These are phyloP conservation scores for Triops cancriformis DNA, from an alignment of 1,140 invertebrate species.

Conservation along the genomic window DNA sequence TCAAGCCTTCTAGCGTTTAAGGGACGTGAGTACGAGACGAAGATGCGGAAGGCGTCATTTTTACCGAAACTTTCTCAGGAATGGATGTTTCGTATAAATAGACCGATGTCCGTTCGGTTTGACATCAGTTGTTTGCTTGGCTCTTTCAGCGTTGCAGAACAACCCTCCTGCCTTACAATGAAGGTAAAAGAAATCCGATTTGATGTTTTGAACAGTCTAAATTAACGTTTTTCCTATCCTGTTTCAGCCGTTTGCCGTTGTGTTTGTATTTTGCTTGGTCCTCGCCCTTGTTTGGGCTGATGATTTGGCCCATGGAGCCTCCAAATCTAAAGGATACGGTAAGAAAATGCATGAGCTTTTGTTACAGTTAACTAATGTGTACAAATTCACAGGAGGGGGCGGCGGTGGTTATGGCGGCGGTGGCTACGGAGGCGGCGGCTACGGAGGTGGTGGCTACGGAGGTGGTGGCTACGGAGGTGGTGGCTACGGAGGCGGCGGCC, in stretches of 20 bases:
- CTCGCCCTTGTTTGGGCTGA: neutral
- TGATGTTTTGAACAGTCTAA: neutral
- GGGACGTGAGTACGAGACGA: neutral
- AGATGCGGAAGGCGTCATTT: neutral
- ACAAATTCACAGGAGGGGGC: neutral
- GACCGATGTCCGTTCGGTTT: neutral
- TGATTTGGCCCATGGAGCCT: neutral
- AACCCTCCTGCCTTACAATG: neutral
- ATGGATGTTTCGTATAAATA: neutral
- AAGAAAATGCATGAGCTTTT: neutral
- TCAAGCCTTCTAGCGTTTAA: neutral
- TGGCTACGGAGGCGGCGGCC: neutral
- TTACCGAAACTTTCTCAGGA: neutral
- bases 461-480: neutral
- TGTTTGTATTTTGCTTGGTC: neutral
- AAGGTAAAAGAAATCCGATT: neutral
- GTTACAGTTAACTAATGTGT: neutral
- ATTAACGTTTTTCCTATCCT: neutral
- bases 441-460: neutral
- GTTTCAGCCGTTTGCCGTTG: neutral
- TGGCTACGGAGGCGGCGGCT: neutral
- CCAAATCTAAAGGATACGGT: slow-evolving; percentile 4
- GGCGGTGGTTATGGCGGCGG: neutral
- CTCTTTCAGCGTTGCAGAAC: neutral
- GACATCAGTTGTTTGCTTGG: neutral